Base-by-base conservation (phyloP, 2,113 vertebrate species). In the Desmodus rotundus region DNA sequence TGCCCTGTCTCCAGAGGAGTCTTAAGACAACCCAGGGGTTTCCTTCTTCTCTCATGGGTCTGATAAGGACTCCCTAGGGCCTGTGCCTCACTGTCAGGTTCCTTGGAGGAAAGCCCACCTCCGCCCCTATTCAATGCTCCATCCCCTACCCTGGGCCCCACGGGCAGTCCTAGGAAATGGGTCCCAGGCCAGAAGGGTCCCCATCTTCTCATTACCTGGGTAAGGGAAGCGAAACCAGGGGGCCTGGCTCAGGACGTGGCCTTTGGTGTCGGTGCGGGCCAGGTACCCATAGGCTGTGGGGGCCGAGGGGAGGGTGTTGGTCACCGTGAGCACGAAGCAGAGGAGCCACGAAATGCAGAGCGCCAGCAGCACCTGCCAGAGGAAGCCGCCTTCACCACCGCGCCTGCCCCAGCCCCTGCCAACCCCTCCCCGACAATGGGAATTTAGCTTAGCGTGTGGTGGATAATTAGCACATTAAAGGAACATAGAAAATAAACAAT, bases 201-300 rank as follows among this genome's bases (percentile, higher is more conserved):
- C 19, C 6, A 5, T 38, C 77, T 63, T 20, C 16, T 6, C 17
- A 68, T 80, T 98, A 99, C 99, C 99, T 98, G 99, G 99, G 92
- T 99, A 99, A 45, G 99, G 99, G 94, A 99, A 98, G 24, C 98
- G 99, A 95, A 99, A 98, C 99, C 99, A 99, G 3, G 99, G 99
- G 74, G 99, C 99, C 96, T 93, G 98, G 56, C 96, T 95, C 33
- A 99, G 96, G 50, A 99, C 98, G 0, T 98, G 97, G 54, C 99
- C 99, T 84, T 99, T 99, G 54, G 98, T 96, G 94, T 99, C 99
- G 0, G 99, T 99, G 45, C 99, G 99, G 86, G 99, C 99, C 95
- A 98, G 94, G 96, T 99, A 98, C 50, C 99, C 99, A 0, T 99
- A 99, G 67, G 94, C 81, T 0, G 96, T n/a, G 31, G 99, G 98